A percentile compares a stretch with the other conserved stretches of the same genome.
Conservation (phyloP, 2,888 invertebrate genomes). For the Ramazzottius varieornatus region DNA sequence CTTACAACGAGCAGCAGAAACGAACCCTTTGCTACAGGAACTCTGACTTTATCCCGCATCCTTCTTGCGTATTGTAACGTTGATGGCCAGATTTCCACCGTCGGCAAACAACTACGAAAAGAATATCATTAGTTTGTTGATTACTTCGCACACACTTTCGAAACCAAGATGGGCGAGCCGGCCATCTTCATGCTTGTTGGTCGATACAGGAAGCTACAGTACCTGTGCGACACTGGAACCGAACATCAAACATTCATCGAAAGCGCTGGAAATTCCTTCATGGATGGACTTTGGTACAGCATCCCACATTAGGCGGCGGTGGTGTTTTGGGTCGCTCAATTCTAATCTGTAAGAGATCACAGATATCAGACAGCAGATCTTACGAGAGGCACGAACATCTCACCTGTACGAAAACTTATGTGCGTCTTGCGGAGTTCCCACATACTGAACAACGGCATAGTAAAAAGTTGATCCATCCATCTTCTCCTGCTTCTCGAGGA, state of each 20-base stretch:
- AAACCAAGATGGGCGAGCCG: too few species aligned
- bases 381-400: not conserved
- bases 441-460: conserved; percentile 83
- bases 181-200: too few species aligned
- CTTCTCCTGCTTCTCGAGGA: conserved; percentile 91
- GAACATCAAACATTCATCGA: conserved; percentile 93
- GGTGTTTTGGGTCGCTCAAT: conserved; percentile 56
- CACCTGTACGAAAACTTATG: conserved; percentile 89
- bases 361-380: conserved; percentile 1
- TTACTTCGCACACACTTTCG: too few species aligned
- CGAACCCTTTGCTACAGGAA: too few species aligned
- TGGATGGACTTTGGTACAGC: conserved; percentile 94
- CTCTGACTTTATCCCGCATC: too few species aligned
- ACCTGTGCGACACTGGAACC: conserved; percentile 90
- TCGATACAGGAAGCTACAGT: too few species aligned
- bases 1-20: too few species aligned
- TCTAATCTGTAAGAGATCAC: conserved; percentile 53
- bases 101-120: conserved; percentile 96
- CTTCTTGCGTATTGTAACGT: conserved; percentile 98
- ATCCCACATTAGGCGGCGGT: conserved; percentile 81
- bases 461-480: conserved; percentile 43
- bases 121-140: too few species aligned
- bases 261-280: conserved; percentile 91
- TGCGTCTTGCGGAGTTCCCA: conserved; percentile 92
- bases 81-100: conserved; percentile 93